These are phyloP conservation scores for Drosophila micromelanica DNA, from an alignment of 1,140 invertebrate species.

Conservation along the genomic window DNA sequence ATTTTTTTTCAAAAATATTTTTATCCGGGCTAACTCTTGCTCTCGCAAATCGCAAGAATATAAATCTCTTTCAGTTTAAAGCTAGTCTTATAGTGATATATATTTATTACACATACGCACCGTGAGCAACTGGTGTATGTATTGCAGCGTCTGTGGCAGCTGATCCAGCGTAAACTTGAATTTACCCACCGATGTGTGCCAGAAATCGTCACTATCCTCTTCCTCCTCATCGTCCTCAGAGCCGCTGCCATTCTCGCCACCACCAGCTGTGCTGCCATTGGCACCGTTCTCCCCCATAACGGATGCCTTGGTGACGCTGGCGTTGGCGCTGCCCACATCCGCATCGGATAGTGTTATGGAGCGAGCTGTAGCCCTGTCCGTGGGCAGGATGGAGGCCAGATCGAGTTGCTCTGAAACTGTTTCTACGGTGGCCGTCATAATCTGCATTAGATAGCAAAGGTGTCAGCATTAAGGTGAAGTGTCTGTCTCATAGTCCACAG, in stretches of 20 bases:
- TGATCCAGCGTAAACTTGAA: conserved; percentile 96
- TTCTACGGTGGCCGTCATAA: conserved; percentile 96
- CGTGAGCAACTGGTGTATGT: conserved; percentile 95
- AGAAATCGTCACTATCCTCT: conserved; percentile 91
- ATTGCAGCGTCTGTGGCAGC: conserved; percentile 95
- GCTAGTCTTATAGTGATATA: too few species aligned
- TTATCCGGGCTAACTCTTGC: too few species aligned
- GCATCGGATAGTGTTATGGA: conserved; percentile 95
- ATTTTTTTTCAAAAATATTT: too few species aligned
- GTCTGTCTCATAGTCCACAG: conserved; percentile 6
- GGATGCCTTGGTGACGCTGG: conserved; percentile 80
- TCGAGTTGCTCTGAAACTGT: conserved; percentile 95
- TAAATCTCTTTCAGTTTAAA: too few species aligned
- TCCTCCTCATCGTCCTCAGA: conserved; percentile 88
- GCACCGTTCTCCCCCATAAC: conserved; percentile 85
- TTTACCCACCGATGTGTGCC: conserved; percentile 96
- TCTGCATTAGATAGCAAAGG: conserved; percentile 86
- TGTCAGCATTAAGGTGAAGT: conserved; percentile 11
- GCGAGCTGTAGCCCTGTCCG: conserved; percentile 93
- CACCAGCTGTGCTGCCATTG: conserved; percentile 66
- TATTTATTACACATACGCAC: conserved; percentile 85
- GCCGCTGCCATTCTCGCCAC: conserved; percentile 87
- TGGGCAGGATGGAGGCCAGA: conserved; percentile 92
- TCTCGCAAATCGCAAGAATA: too few species aligned
- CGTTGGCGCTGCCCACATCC: conserved; percentile 88